Evolutionary conservation across 2,797 vertebrate genomes (phyloP), one percentile per base, ranked within the genome.

Genomic region (Gymnothorax javanicus): DNA sequence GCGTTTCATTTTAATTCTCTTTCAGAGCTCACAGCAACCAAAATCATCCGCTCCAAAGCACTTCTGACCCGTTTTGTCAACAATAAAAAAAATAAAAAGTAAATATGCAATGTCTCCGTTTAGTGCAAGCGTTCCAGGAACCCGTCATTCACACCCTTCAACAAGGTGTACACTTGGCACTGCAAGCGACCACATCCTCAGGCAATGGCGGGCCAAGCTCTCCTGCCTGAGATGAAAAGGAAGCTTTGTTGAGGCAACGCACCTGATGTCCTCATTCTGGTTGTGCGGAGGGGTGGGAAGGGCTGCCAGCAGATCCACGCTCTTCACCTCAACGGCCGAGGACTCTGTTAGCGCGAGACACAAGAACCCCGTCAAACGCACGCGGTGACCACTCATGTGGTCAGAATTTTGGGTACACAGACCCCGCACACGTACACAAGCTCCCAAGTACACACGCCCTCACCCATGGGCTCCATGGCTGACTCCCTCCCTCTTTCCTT

Each of bases 221-320:
- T 11, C 62, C 20, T 11, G 0, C 23, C 3, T 6, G 23, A 73
- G 27, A 8, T 73, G 33, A 15, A 43, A 50, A 50, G 17, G 15
- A 77, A 15, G 43, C 43, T 15, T 50, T 7, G 71, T 84, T 7
- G 0, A 56, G 5, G 54, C 62, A 8, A 8, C 87, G n/a, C 93
- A 99, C 99, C 99, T 97, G 93, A 99, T 98, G 4, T 99, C 99
- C 92, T 99, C 99, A 0, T 98, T 99, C 92, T 99, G 98, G 92
- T 99, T 99, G 94, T 99, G 99, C 0, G 99, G 98, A 54, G 99
- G 99, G 0, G 99, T 99, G 87, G 99, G 99, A 82, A 99, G 96
- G 57, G 99, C 98, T 4, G 99, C 99, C 86, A 99, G 95, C 91
- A 99, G 96, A 91, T 99, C 99, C 69, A 99, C 95, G 89, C 97